Evolutionary conservation across 1,140 invertebrate species (phyloP).

Genomic region (Himalopsyche phryganea): DNA sequence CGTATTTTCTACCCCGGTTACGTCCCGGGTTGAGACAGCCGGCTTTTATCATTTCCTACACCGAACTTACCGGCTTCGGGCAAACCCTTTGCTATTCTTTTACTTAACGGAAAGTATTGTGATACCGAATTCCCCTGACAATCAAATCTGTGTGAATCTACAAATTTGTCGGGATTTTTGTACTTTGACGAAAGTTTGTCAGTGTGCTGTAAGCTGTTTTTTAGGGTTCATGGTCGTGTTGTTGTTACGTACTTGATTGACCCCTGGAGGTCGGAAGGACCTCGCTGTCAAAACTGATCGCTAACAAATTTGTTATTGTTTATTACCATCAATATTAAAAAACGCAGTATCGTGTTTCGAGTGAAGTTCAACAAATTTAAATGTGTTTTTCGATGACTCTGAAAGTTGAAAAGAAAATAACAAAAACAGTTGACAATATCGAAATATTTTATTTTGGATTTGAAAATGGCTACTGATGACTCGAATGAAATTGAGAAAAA

Average conservation of each 20-base stretch:
- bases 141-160: no score
- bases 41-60: slow-evolving; percentile 31
- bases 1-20: slow-evolving; percentile 20
- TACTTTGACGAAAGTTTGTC: no score
- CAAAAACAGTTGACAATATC: background rate
- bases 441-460: background rate
- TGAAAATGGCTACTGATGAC: slow-evolving; percentile 13
- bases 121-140: no score
- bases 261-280: background rate
- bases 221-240: background rate
- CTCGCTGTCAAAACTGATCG: no score
- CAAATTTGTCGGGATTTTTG: no score
- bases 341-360: no score
- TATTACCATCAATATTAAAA: no score
- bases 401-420: no score
- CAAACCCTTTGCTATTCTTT: no score
- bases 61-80: slow-evolving; percentile 3
- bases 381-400: background rate
- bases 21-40: slow-evolving; percentile 40
- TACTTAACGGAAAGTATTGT: no score
- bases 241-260: background rate
- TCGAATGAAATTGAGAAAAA: slow-evolving; percentile 13
- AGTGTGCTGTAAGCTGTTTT: no score
- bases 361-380: no score
- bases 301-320: background rate